phyloP scores from a whole-genome alignment of 1,140 invertebrate species.

The Drosophila ogumai region DNA sequence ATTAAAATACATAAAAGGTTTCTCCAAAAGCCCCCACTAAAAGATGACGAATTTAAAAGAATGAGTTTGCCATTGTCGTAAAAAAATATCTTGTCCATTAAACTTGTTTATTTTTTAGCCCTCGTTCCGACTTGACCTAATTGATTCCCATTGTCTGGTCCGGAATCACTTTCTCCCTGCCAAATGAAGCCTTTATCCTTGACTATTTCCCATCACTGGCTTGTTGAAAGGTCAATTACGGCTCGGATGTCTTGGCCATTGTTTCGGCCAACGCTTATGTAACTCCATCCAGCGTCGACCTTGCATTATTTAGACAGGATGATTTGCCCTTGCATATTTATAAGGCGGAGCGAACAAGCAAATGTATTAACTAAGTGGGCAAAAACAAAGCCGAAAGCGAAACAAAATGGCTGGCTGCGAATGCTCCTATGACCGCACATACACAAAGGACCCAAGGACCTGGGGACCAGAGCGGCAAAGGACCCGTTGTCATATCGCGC shows the following conservation, averaged over 20 bases:
- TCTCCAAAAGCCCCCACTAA: background rate
- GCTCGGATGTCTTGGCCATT: constrained; percentile 21
- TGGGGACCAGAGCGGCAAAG: constrained; percentile 13
- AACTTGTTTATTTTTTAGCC: constrained; percentile 23
- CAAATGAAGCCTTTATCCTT: constrained; percentile 29
- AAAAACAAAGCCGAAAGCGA: constrained; percentile 51
- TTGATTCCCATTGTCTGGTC: constrained; percentile 34
- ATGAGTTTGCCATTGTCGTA: background rate
- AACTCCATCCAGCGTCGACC: constrained; percentile 49
- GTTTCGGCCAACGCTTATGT: constrained; percentile 34
- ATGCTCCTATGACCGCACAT: constrained; percentile 28
- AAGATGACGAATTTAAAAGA: background rate
- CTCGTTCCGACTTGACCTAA: constrained; percentile 3
- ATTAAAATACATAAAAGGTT: background rate
- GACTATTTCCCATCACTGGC: constrained; percentile 29
- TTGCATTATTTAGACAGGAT: constrained; percentile 60
- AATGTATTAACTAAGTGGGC: constrained; percentile 63
- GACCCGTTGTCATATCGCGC: constrained; percentile 58
- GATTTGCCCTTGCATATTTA: constrained; percentile 68
- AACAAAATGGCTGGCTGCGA: constrained; percentile 63
- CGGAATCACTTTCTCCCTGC: constrained; percentile 5
- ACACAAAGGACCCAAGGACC: constrained; percentile 42
- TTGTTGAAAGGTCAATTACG: constrained; percentile 43
- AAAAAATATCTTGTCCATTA: constrained; percentile 18
- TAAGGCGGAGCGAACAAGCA: constrained; percentile 54